Evolutionary conservation across 1,140 invertebrate genomes (phyloP).

Genomic region (Ditylenchus dipsaci): DNA sequence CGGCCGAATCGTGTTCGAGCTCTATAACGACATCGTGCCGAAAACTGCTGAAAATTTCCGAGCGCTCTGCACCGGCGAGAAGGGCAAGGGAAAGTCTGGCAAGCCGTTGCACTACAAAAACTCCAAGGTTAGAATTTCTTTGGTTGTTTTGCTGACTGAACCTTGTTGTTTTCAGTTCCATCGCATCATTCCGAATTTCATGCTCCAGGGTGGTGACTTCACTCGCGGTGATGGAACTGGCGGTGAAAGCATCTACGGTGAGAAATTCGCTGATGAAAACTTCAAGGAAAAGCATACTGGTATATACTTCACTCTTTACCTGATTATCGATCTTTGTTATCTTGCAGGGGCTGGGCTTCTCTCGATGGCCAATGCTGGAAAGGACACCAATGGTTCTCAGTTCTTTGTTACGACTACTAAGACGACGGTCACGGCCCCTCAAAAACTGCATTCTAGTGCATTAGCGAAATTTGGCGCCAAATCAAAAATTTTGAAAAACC

Average conservation of each 20-base stretch:
- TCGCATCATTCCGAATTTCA: constrained; percentile 93
- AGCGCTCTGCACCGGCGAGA: constrained; percentile 62
- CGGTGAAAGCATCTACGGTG: constrained; percentile 89
- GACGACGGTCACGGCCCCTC: constrained; percentile 5
- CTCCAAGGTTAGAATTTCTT: constrained; percentile 36
- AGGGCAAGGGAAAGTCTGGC: constrained; percentile 60
- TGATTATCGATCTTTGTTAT: constrained; percentile 42
- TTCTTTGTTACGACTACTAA: background rate
- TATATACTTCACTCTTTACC: background rate
- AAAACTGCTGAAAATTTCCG: constrained; percentile 63
- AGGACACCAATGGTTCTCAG: constrained; percentile 77
- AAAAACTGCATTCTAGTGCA: no score
- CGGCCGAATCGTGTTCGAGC: constrained; percentile 82
- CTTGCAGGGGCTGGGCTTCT: constrained; percentile 68
- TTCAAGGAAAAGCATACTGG: constrained; percentile 83
- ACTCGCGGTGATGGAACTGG: constrained; percentile 92
- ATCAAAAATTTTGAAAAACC: no score
- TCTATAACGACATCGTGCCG: constrained; percentile 62
- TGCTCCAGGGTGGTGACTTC: constrained; percentile 71
- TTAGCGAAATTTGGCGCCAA: no score
- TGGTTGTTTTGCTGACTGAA: no score
- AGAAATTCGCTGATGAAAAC: constrained; percentile 93
- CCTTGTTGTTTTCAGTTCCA: constrained; percentile 56
- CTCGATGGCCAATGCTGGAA: constrained; percentile 75
- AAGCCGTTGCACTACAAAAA: constrained; percentile 61